Conservation (phyloP, 1,140 invertebrate genomes). For the Drosophila kanapiae region DNA sequence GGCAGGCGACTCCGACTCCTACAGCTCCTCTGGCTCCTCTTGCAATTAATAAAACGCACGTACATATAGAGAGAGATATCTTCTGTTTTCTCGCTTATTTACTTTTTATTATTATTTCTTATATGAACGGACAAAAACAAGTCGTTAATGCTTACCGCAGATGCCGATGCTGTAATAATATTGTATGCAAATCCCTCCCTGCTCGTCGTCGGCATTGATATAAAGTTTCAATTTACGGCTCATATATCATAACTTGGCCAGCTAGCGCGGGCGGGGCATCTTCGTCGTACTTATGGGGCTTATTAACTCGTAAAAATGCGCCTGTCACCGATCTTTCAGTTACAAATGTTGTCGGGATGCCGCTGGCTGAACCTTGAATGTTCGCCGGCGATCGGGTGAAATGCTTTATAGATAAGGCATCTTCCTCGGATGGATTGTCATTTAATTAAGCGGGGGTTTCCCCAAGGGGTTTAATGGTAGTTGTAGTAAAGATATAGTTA, state of each 20-base stretch:
- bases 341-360: constrained; percentile 44
- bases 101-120: constrained; percentile 40
- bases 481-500: background rate
- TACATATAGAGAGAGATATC: constrained; percentile 25
- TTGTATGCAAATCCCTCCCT: constrained; percentile 72
- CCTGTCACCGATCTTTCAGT: constrained; percentile 55
- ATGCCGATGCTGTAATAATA: constrained; percentile 80
- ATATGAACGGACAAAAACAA: constrained; percentile 50
- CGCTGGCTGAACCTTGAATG: constrained; percentile 48
- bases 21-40: constrained; percentile 19
- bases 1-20: constrained; percentile 27
- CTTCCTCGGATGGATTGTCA: background rate
- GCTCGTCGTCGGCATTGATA: constrained; percentile 56
- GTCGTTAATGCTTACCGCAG: constrained; percentile 70
- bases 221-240: constrained; percentile 82
- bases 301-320: constrained; percentile 75
- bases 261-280: constrained; percentile 34
- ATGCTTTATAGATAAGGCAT: constrained; percentile 17
- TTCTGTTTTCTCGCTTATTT: constrained; percentile 38
- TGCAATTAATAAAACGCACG: constrained; percentile 66
- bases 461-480: background rate
- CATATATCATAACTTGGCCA: constrained; percentile 78
- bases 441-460: background rate
- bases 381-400: constrained; percentile 9
- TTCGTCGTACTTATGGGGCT: constrained; percentile 50